Conservation (phyloP, 2,888 invertebrate species). For the Mallateleia sp. region DNA sequence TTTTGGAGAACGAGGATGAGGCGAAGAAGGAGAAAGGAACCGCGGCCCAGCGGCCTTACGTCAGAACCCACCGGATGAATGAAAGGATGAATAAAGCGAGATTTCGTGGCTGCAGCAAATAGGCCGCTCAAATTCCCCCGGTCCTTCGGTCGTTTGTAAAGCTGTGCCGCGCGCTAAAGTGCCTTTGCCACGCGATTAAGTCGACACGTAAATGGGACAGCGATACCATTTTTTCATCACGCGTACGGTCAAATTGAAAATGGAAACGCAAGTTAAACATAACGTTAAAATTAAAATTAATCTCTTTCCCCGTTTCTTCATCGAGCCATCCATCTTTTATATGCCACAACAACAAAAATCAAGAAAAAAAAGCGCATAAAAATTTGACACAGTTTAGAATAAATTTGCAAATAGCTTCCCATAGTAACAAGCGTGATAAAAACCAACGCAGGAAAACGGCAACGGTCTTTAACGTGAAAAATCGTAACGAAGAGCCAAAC, state of each 20-base stretch:
- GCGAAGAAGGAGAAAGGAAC: too few relatives aligned
- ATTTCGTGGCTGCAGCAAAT: constrained; percentile 82
- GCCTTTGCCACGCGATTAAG: constrained; percentile 60
- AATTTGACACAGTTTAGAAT: not conserved
- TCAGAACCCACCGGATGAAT: too few relatives aligned
- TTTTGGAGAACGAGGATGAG: too few relatives aligned
- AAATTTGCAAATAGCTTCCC: constrained; percentile 6
- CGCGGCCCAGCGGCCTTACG: too few relatives aligned
- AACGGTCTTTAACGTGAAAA: constrained; percentile 3
- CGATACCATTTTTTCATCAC: not conserved
- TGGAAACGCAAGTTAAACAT: not conserved
- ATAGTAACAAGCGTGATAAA: not conserved
- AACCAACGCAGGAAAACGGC: not conserved
- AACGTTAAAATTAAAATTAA: not conserved
- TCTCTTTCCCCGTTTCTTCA: not conserved
- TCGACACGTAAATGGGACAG: constrained; percentile 43
- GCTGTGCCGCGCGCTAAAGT: constrained; percentile 41
- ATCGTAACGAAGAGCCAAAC: constrained; percentile 18
- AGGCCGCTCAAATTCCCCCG: constrained; percentile 51
- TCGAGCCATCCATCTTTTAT: not conserved
- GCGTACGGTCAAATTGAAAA: not conserved
- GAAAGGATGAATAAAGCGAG: constrained; percentile 87
- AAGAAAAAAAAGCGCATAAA: not conserved
- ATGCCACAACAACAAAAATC: too few relatives aligned
- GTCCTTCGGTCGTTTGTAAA: constrained; percentile 29